Evolutionary conservation across 2,797 vertebrate species (phyloP).

Genomic region (Pempheris klunzingeri): DNA sequence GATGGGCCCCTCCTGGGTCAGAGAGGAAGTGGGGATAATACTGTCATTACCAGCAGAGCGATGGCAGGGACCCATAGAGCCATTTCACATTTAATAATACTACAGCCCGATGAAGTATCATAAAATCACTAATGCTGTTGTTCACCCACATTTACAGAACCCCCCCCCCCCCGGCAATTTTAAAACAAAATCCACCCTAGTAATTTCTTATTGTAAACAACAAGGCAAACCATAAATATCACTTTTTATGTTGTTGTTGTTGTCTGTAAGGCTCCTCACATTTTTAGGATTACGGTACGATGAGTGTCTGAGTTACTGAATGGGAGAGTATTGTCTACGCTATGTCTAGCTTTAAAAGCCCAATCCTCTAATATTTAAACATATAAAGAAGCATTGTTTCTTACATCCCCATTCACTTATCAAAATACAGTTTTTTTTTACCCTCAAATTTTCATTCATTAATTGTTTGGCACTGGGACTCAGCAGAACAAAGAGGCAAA

Average conservation of each 20-base stretch:
- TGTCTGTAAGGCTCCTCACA: neutral
- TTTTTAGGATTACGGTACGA: neutral
- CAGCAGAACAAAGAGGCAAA: neutral
- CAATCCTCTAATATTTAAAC: neutral
- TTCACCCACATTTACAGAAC: constrained; percentile 4
- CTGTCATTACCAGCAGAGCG: constrained; percentile 47
- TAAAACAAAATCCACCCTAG: neutral
- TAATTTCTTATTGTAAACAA: neutral
- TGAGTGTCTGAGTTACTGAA: neutral
- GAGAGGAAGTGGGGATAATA: constrained; percentile 42
- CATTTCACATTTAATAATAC: constrained; percentile 15
- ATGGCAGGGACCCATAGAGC: constrained; percentile 4
- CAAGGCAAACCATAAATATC: neutral
- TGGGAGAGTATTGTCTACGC: neutral
- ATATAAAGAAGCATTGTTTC: neutral
- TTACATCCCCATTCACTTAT: neutral
- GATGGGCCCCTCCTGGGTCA: constrained; percentile 32
- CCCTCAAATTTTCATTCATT: neutral
- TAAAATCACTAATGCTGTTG: constrained; percentile 16
- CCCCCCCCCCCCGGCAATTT: constrained; percentile 3
- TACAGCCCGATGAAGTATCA: neutral
- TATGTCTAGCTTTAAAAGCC: neutral
- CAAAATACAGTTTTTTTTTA: neutral
- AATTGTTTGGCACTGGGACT: neutral
- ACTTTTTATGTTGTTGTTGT: neutral